Evolutionary conservation across 2,888 invertebrate genomes (phyloP).

Genomic region (Drosophila niveifrons): DNA sequence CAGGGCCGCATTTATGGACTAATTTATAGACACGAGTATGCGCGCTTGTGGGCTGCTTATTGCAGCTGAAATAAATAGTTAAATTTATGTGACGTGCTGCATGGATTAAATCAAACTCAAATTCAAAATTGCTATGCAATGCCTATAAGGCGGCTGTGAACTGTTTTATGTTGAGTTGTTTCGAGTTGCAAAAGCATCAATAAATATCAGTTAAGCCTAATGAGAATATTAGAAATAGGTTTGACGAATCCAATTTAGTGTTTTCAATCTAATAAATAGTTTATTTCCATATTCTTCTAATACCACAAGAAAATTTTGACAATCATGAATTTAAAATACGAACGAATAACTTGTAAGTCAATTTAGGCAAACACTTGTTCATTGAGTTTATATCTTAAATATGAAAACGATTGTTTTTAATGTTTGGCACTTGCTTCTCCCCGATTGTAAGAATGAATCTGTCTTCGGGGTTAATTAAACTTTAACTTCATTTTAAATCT

Average conservation of each 20-base stretch:
- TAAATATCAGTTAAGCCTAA: slow-evolving; percentile 17
- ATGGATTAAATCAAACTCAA: slow-evolving; percentile 56
- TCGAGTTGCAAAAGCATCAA: slow-evolving; percentile 22
- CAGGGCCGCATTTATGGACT: slow-evolving; percentile 50
- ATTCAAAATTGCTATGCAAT: slow-evolving; percentile 23
- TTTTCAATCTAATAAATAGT: background rate
- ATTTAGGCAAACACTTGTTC: too few relatives aligned
- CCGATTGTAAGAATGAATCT: too few relatives aligned
- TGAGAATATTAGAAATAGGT: slow-evolving; percentile 1
- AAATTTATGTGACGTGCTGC: slow-evolving; percentile 67
- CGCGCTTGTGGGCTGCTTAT: slow-evolving; percentile 41
- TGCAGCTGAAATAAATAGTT: slow-evolving; percentile 44
- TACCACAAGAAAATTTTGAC: too few relatives aligned
- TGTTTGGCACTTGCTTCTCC: background rate
- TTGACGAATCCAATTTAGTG: background rate
- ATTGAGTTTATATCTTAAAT: background rate
- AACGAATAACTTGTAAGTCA: too few relatives aligned
- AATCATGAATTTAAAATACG: too few relatives aligned
- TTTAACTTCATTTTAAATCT: background rate
- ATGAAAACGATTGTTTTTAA: background rate
- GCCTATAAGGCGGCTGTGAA: slow-evolving; percentile 25
- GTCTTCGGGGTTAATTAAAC: background rate
- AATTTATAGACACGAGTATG: slow-evolving; percentile 49
- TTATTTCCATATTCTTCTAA: background rate
- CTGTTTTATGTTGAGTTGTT: slow-evolving; percentile 14